A percentile compares a stretch with the other conserved stretches of the same genome.
Evolutionary conservation across 2,888 invertebrate species (phyloP).

Genomic region (Darwinula stevensoni): DNA sequence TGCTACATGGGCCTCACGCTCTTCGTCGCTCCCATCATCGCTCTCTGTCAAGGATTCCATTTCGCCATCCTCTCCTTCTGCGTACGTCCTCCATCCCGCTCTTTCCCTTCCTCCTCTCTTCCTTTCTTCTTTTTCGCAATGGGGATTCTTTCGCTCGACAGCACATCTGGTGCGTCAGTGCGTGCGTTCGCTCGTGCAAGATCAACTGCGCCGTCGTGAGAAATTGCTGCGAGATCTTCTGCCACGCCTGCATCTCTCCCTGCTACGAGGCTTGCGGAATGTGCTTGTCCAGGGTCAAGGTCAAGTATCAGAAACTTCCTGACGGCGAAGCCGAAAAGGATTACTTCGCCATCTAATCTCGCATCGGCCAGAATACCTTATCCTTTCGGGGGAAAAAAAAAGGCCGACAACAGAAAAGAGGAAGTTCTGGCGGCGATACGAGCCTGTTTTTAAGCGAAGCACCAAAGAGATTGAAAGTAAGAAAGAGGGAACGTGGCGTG

Average conservation of each 20-base stretch:
- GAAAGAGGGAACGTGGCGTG: no score
- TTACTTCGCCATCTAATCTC: no score
- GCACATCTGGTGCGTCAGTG: constrained; percentile 43
- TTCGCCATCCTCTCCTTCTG: constrained; percentile 39
- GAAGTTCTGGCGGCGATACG: no score
- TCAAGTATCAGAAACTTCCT: constrained; percentile 20
- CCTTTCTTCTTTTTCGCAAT: no score
- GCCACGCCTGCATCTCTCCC: constrained; percentile 19
- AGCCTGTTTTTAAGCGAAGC: no score
- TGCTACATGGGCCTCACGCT: constrained; percentile 37
- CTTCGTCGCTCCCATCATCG: constrained; percentile 32
- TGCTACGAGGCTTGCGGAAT: constrained; percentile 28
- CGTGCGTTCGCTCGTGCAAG: constrained; percentile 31
- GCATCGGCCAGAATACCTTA: no score
- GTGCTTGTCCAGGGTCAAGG: constrained; percentile 26
- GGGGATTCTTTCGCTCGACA: no score
- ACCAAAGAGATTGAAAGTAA: no score
- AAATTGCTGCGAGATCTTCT: constrained; percentile 26
- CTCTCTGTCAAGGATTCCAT: constrained; percentile 30
- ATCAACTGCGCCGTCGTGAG: constrained; percentile 31
- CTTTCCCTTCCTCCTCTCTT: no score
- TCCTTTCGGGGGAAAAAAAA: no score
- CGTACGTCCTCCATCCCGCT: constrained; percentile 22
- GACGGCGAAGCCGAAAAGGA: constrained; percentile 6
- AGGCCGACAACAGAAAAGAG: no score